These are phyloP conservation scores for Setophaga coronata DNA, from an alignment of 2,113 vertebrate genomes.

Conservation along the genomic window DNA sequence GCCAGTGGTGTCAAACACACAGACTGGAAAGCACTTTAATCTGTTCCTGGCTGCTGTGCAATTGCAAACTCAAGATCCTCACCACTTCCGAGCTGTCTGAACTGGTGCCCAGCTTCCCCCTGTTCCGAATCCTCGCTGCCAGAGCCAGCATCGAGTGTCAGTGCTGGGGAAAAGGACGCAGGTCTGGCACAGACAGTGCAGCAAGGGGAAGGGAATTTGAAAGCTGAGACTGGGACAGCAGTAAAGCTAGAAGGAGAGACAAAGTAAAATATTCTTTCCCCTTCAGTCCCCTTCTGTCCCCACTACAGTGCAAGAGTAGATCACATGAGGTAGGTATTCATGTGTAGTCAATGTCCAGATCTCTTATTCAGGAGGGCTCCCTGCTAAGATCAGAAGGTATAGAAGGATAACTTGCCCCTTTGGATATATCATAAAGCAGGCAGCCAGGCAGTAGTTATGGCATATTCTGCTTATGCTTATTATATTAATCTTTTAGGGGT, in stretches of 20 bases:
- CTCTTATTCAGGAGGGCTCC: neutral
- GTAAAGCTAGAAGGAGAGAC: neutral
- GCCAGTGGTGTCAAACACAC: neutral
- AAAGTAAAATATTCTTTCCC: neutral
- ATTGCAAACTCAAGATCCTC: neutral
- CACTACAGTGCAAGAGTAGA: neutral
- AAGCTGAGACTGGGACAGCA: neutral
- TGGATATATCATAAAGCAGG: neutral
- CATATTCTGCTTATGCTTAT: neutral
- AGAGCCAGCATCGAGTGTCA: conserved; percentile 6
- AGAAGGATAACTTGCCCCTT: neutral
- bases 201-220: neutral
- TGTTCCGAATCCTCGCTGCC: neutral
- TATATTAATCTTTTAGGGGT: neutral
- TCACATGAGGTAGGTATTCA: neutral
- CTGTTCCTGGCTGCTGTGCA: neutral
- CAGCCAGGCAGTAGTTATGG: neutral
- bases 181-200: neutral
- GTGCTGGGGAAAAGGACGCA: neutral
- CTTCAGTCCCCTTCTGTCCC: neutral
- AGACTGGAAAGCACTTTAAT: neutral
- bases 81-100: conserved; percentile 53
- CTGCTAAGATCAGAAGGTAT: neutral
- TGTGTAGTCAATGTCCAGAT: neutral
- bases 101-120: neutral